Evolutionary conservation across 2,113 vertebrate genomes (phyloP), one percentile per base, ranked within the genome.

Genomic region (Pelecanus crispus): DNA sequence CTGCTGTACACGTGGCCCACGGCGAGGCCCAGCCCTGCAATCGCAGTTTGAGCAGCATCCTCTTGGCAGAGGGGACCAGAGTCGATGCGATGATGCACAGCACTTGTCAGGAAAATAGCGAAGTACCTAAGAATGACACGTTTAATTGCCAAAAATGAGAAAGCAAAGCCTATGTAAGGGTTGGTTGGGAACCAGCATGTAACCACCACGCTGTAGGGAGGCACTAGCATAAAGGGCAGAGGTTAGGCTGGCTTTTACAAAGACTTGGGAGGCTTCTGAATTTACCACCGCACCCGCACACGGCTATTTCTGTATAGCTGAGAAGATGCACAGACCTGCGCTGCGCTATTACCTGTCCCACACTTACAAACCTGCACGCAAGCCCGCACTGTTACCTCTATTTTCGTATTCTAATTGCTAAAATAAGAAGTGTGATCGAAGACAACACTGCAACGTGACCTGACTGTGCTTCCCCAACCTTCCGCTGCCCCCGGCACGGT

Each of bases 81-180:
- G 15, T 4, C 2, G 2, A 21, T 3, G 22, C 0, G 24, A 34
- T 3, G 40, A 28, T 4, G 12, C 4, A 0, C 40, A 36, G 36
- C 8, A 1, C 8, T 49, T 2, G 7, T 6, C 32, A 34, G 49
- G 22, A 28, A 55, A 55, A 34, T 0, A 10, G 25, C 2, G 0
- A 34, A 34, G 40, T 16, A 71, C 31, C 42, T 5, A 16, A 20
- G 66, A 40, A 28, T 1, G 4, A 52, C 11, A 22, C 3, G 5
- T 21, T 18, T 36, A 12, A n/a, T 7, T 26, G 40, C 7, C 25
- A 56, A 40, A 28, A 75, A 49, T 2, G 25, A 47, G 26, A 26
- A 14, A 42, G 24, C 7, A 14, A 29, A 31, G 15, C 21, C 34
- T n/a, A 7, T 3, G 2, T n/a, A 24, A 18, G 10, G 78, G 1